These are phyloP conservation scores for Malurus leucopterus DNA, from an alignment of 2,797 vertebrate genomes.

Conservation along the genomic window DNA sequence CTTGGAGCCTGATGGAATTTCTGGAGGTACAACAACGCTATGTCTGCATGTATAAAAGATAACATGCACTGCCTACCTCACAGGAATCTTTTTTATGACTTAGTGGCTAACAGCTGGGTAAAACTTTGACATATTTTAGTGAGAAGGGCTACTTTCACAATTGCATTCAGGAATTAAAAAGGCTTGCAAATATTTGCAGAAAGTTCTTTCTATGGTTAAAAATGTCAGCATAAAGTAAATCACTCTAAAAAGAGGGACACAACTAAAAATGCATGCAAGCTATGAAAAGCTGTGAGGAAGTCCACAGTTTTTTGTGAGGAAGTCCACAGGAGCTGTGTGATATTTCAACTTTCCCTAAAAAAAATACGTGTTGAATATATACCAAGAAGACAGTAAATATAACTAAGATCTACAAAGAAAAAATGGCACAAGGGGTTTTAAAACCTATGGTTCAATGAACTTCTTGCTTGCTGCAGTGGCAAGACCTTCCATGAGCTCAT, in stretches of 20 bases:
- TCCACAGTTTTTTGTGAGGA: background rate
- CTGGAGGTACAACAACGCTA: conserved; percentile 30
- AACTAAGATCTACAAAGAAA: background rate
- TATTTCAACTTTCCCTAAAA: background rate
- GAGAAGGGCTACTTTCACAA: background rate
- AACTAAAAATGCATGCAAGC: background rate
- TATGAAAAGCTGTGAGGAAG: background rate
- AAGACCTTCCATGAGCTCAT: background rate
- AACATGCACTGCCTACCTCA: conserved; percentile 14
- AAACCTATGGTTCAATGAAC: background rate
- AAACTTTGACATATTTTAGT: conserved; percentile 12
- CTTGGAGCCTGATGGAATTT: conserved; percentile 51
- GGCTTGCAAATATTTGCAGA: background rate
- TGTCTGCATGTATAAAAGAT: conserved; percentile 53
- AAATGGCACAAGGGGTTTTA: fast-evolving
- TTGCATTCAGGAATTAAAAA: background rate
- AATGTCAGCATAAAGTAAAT: background rate
- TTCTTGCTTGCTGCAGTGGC: background rate
- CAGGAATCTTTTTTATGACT: conserved; percentile 7
- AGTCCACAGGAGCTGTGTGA: background rate
- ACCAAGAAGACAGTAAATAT: background rate
- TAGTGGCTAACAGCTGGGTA: background rate
- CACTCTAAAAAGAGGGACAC: background rate
- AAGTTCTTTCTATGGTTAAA: background rate
- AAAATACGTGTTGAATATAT: background rate